These are phyloP conservation scores for Listrodromus nycthemerus DNA, from an alignment of 2,888 invertebrate genomes.

Conservation along the genomic window DNA sequence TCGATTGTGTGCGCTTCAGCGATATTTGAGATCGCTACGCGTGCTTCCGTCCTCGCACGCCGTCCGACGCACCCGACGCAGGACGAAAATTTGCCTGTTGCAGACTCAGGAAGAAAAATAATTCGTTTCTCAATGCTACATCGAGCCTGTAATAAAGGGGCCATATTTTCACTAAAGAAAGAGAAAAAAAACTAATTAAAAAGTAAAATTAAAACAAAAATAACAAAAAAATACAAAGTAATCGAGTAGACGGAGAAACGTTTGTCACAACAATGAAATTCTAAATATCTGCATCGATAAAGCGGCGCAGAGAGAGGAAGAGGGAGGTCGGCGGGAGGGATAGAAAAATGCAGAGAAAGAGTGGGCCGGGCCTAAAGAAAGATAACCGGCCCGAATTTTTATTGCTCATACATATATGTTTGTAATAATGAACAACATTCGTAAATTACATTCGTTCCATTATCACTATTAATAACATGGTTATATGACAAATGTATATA, in stretches of 20 bases:
- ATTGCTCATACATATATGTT: constrained; percentile 82
- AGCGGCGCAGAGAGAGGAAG: constrained; percentile 73
- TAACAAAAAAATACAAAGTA: constrained; percentile 69
- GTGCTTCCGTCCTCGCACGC: not conserved
- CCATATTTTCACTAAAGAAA: constrained; percentile 82
- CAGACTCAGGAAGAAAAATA: constrained; percentile 79
- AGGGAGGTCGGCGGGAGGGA: constrained; percentile 55
- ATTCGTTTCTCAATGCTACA: constrained; percentile 75
- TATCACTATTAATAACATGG: constrained; percentile 67
- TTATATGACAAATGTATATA: constrained; percentile 56
- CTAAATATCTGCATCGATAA: constrained; percentile 82
- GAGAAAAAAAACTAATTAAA: constrained; percentile 62
- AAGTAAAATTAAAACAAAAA: constrained; percentile 65
- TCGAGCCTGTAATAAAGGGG: constrained; percentile 83
- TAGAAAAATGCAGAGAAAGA: constrained; percentile 44
- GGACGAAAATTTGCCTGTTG: constrained; percentile 76
- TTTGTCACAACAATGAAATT: constrained; percentile 80
- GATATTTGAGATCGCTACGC: not conserved
- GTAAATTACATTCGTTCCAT: constrained; percentile 76
- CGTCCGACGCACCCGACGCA: constrained; percentile 64
- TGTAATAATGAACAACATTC: constrained; percentile 78
- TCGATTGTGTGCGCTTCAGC: not conserved
- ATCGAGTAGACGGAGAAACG: constrained; percentile 54
- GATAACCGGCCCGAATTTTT: constrained; percentile 78
- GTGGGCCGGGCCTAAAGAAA: constrained; percentile 54